These are phyloP conservation scores for Penaeus japonicus DNA, from an alignment of 1,140 invertebrate genomes.

Conservation along the genomic window DNA sequence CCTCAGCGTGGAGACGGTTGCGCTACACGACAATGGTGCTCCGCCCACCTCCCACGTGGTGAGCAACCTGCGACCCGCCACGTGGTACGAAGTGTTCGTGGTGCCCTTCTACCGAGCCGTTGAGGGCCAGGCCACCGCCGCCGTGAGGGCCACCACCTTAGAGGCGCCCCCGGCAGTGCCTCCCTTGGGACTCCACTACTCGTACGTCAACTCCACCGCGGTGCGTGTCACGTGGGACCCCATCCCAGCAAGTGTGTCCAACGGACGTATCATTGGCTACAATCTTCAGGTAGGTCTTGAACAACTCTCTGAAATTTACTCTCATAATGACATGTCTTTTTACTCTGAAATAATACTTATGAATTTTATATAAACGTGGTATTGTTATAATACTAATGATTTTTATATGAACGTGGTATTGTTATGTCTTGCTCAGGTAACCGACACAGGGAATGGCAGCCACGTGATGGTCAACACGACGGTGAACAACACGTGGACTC, in stretches of 20 bases:
- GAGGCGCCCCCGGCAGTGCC: slow-evolving; percentile 46
- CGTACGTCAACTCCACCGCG: slow-evolving; percentile 45
- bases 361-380: background rate
- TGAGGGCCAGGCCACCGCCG: slow-evolving; percentile 75
- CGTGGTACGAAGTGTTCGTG: slow-evolving; percentile 87
- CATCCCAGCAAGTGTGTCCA: slow-evolving; percentile 44
- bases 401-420: background rate
- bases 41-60: slow-evolving; percentile 70
- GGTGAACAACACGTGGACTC: slow-evolving; percentile 49
- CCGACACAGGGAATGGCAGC: slow-evolving; percentile 34
- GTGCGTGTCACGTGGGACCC: slow-evolving; percentile 56
- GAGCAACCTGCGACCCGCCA: slow-evolving; percentile 80
- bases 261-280: slow-evolving; percentile 55
- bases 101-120: slow-evolving; percentile 86
- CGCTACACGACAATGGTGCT: slow-evolving; percentile 38
- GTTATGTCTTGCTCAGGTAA: slow-evolving; percentile 17
- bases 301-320: background rate
- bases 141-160: slow-evolving; percentile 53
- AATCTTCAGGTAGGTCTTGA: slow-evolving; percentile 46
- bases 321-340: too few relatives aligned
- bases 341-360: too few relatives aligned
- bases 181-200: slow-evolving; percentile 47
- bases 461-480: slow-evolving; percentile 54
- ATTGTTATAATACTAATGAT: background rate
- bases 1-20: slow-evolving; percentile 55